phyloP scores from a whole-genome alignment of 2,888 invertebrate genomes.

The Eupeodes luniger region DNA sequence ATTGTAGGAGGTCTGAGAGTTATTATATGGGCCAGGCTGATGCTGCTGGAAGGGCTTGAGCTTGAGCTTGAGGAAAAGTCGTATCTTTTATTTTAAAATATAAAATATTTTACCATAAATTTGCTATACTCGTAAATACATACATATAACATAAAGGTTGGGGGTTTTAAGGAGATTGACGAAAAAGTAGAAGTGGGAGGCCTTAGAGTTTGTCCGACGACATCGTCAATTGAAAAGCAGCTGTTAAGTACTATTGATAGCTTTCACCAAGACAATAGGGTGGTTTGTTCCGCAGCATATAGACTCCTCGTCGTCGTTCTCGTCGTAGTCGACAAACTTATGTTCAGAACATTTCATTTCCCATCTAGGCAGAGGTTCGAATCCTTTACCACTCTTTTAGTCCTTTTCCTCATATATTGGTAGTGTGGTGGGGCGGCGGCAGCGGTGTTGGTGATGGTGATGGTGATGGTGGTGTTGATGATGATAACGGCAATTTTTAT shows the following conservation, averaged over 20 bases:
- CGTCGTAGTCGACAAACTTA: too few species aligned
- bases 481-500: conserved; percentile 75
- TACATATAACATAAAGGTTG: neutral
- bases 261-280: conserved; percentile 72
- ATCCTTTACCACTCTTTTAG: neutral
- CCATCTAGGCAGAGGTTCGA: neutral
- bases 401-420: neutral
- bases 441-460: neutral
- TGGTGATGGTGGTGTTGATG: conserved; percentile 49
- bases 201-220: conserved; percentile 57
- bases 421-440: neutral
- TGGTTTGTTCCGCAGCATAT: conserved; percentile 46
- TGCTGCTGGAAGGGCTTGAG: neutral
- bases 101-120: conserved; percentile 66
- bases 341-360: conserved; percentile 32
- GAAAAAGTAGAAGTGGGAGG: neutral
- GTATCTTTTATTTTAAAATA: conserved; percentile 74
- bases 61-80: conserved; percentile 34
- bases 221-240: conserved; percentile 75
- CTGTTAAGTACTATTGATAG: conserved; percentile 76
- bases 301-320: conserved; percentile 43
- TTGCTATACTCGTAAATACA: neutral
- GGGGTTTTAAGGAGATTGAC: neutral
- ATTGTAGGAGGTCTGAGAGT: conserved; percentile 5
- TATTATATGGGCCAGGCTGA: neutral